Conservation (phyloP, 2,888 invertebrate species). For the Isotomurus palustris region DNA sequence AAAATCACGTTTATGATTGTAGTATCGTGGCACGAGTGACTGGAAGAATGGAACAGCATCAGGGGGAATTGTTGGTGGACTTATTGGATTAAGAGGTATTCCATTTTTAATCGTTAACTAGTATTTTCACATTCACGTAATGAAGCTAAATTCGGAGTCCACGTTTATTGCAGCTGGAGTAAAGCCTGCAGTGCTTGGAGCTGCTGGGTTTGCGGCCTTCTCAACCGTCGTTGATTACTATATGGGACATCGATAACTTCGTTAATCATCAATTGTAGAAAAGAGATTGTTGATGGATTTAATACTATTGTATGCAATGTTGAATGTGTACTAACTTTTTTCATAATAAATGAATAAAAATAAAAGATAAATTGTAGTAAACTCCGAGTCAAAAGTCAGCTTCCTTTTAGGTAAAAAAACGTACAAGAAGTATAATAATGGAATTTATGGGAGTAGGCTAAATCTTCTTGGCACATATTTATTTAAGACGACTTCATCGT, state of each 20-base stretch:
- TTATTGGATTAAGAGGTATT: constrained; percentile 76
- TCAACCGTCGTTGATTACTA: constrained; percentile 96
- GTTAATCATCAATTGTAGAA: no score
- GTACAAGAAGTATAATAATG: no score
- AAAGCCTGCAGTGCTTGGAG: constrained; percentile 88
- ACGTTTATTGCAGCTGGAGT: constrained; percentile 75
- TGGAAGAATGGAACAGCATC: constrained; percentile 96
- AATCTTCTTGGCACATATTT: no score
- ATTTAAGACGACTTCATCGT: no score
- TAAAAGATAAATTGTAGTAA: no score
- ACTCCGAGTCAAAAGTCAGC: no score
- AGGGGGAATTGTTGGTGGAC: constrained; percentile 88
- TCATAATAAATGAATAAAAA: no score
- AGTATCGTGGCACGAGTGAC: constrained; percentile 85
- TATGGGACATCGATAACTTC: constrained; percentile 57
- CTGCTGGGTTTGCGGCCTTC: constrained; percentile 95
- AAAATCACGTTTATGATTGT: constrained; percentile 35
- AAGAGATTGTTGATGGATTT: no score
- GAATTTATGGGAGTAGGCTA: no score
- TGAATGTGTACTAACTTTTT: no score
- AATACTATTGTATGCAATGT: no score
- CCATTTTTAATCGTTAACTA: not conserved
- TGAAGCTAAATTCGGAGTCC: not conserved
- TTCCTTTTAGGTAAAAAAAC: no score
- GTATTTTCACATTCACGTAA: not conserved